Evolutionary conservation across 2,797 vertebrate genomes (phyloP), one percentile per base, ranked within the genome.

Genomic region (Spondyliosoma cantharus): DNA sequence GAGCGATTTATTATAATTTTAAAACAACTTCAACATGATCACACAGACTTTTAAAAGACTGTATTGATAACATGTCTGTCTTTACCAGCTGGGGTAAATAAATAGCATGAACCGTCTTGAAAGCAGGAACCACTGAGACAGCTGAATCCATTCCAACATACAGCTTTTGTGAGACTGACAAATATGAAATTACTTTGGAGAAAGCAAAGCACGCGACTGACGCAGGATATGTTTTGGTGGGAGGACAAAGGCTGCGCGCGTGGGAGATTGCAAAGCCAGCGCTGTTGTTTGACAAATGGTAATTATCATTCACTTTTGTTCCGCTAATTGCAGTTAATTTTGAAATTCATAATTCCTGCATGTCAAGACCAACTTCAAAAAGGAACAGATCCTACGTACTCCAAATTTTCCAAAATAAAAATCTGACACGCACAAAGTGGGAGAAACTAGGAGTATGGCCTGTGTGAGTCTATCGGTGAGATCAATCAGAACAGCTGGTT

Each of bases 201-300:
- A 81, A 89, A 90, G 87, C 76, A 76, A 65, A 80, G 66, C 52
- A 3, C n/a, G 37, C 78, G 80, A 74, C 78, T 84, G 89, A 91
- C 64, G 75, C 65, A 27, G 85, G 85, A 92, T 89, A 86, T 90
- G 86, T 91, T 92, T 87, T 91, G 87, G 91, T 93, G 87, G 86
- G 87, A 91, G 82, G 88, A 91, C 90, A 93, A 89, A 87, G 89
- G 80, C 89, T 83, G 78, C 4, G 72, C 4, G 86, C 70, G 92
- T 89, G 90, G 91, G 92, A 91, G 92, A 89, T 22, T 82, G 80
- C 85, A 90, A 84, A 37, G 68, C 84, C 87, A 66, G 72, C 75
- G 86, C 84, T 90, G 86, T 91, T 90, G 89, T 91, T 91, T 90
- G 90, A 93, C 92, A 93, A 93, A 92, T 86, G 86, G 80, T 82